These are phyloP conservation scores for Rhorus exstirpatorius DNA, from an alignment of 2,888 invertebrate genomes.

Conservation along the genomic window DNA sequence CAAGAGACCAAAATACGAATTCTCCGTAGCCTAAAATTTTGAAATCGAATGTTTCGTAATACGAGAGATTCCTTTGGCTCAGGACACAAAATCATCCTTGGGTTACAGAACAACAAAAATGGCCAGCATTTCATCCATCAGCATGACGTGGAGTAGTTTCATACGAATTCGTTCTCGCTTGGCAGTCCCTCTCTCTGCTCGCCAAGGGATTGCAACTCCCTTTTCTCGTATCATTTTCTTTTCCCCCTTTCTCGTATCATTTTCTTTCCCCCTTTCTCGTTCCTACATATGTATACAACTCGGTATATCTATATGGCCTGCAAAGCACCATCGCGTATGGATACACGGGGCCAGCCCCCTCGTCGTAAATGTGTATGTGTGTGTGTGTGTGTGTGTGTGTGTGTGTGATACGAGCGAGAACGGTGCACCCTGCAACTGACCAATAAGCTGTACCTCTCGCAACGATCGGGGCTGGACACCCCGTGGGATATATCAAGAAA, in stretches of 20 bases:
- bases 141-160: constrained; percentile 45
- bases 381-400: constrained; percentile 1
- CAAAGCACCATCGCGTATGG: constrained; percentile 8
- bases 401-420: constrained; percentile 48
- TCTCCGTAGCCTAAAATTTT: too few species aligned
- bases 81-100: not conserved
- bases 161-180: constrained; percentile 42
- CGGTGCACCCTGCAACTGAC: constrained; percentile 83
- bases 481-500: constrained; percentile 63
- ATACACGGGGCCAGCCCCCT: constrained; percentile 35
- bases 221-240: constrained; percentile 60
- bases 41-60: not conserved
- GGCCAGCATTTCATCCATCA: constrained; percentile 59
- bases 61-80: not conserved
- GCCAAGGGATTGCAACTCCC: constrained; percentile 57
- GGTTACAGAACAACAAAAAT: constrained; percentile 53
- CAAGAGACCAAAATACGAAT: too few species aligned
- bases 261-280: constrained; percentile 54
- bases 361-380: constrained; percentile 4
- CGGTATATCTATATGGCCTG: not conserved
- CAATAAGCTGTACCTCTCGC: constrained; percentile 82
- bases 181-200: constrained; percentile 61
- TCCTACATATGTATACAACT: constrained; percentile 16
- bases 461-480: constrained; percentile 75
- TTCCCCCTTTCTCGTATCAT: constrained; percentile 59